Evolutionary conservation across 2,888 invertebrate genomes (phyloP).

Genomic region (Mimas tiliae): DNA sequence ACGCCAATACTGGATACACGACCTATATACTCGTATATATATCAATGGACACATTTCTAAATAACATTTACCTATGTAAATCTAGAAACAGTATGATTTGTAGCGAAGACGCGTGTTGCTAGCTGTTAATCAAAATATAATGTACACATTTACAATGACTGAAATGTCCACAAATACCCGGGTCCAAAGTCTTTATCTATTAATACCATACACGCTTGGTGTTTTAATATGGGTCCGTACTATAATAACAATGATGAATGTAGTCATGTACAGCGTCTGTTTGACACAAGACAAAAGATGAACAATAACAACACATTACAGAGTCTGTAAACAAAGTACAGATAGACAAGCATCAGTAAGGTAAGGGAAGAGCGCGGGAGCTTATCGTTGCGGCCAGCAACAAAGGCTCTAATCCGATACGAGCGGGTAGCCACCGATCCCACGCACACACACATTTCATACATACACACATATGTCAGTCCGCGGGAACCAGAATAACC

Average conservation of each 20-base stretch:
- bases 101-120: too few species aligned
- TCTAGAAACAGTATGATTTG: too few species aligned
- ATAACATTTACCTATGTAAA: too few species aligned
- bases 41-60: too few species aligned
- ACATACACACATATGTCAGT: background rate
- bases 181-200: too few species aligned
- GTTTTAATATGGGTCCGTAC: background rate
- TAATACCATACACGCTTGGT: too few species aligned
- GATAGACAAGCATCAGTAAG: background rate
- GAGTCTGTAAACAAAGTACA: background rate
- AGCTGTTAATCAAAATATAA: too few species aligned
- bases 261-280: background rate
- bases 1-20: too few species aligned
- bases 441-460: background rate
- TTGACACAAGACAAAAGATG: background rate
- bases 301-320: background rate
- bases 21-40: too few species aligned
- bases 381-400: background rate
- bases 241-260: background rate
- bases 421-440: background rate
- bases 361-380: background rate
- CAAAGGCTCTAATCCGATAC: conserved; percentile 10
- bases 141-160: too few species aligned
- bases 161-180: too few species aligned
- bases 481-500: background rate